phyloP scores from a whole-genome alignment of 2,888 invertebrate species.

The Dasysyrphus tricinctus region DNA sequence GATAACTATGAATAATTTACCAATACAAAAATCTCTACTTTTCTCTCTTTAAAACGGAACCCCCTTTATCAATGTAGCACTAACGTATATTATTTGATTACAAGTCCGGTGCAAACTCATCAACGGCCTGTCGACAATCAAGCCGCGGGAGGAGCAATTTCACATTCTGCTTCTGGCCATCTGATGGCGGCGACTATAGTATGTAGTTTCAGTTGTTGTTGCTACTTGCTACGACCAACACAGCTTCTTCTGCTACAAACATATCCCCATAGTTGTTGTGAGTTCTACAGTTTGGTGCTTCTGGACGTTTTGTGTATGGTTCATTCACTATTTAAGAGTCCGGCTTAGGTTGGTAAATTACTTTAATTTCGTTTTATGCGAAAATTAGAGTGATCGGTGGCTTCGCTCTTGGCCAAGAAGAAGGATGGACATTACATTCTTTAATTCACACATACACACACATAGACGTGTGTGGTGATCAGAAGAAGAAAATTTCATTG shows the following conservation, averaged over 20 bases:
- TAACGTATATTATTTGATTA: conserved; percentile 73
- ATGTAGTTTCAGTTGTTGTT: not conserved
- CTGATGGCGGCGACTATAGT: conserved; percentile 35
- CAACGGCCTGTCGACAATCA: conserved; percentile 77
- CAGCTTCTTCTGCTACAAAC: not conserved
- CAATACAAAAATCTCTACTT: no score
- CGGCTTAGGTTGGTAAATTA: conserved; percentile 71
- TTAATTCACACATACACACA: conserved; percentile 33
- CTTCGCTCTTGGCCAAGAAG: conserved; percentile 46
- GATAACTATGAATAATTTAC: no score
- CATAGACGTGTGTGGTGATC: conserved; percentile 8
- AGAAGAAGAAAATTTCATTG: conserved; percentile 15
- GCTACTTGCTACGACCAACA: not conserved
- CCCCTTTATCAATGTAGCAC: conserved; percentile 12
- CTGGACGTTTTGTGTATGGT: conserved; percentile 68
- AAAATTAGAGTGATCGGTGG: conserved; percentile 75
- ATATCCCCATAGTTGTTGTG: not conserved
- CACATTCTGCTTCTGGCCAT: conserved; percentile 67
- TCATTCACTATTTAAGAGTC: conserved; percentile 73
- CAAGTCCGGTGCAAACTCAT: conserved; percentile 75
- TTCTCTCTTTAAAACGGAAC: not conserved
- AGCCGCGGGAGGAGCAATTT: conserved; percentile 78
- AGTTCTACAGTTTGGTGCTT: conserved; percentile 7
- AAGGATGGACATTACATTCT: conserved; percentile 45
- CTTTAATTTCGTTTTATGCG: conserved; percentile 76